A percentile compares a stretch with the other conserved stretches of the same genome.
phyloP scores from a whole-genome alignment of 2,113 vertebrate genomes.

The Arvicanthis niloticus region DNA sequence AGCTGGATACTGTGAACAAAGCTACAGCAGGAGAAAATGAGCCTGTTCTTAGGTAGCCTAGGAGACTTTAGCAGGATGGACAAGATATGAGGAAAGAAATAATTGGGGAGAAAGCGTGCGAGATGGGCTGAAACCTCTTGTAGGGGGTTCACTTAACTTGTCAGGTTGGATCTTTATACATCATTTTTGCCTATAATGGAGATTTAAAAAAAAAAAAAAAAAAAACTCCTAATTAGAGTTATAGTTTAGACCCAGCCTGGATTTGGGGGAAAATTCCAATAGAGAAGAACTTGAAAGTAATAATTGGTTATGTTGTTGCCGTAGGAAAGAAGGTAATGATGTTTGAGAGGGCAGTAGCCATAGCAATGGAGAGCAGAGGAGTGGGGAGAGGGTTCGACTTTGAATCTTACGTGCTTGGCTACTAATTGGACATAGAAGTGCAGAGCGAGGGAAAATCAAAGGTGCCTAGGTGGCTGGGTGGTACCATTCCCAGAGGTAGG shows the following conservation, averaged over 20 bases:
- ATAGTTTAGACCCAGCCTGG: neutral
- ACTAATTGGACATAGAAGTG: constrained; percentile 55
- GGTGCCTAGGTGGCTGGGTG: neutral
- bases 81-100: neutral
- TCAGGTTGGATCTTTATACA: neutral
- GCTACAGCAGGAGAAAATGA: neutral
- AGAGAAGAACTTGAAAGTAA: constrained; percentile 34
- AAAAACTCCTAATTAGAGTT: constrained; percentile 42
- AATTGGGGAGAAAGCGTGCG: neutral
- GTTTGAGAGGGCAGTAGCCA: neutral
- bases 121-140: neutral
- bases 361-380: neutral
- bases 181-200: constrained; percentile 1
- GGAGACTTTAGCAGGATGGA: neutral
- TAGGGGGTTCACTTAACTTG: constrained; percentile 4
- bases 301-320: neutral
- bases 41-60: neutral
- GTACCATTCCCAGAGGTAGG: constrained; percentile 2
- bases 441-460: constrained; percentile 43
- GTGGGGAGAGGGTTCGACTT: neutral
- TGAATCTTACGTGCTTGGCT: neutral
- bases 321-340: constrained; percentile 57
- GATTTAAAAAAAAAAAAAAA: constrained; percentile 8
- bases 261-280: neutral
- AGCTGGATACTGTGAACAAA: neutral